phyloP scores from a whole-genome alignment of 2,113 vertebrate genomes.

The Uria lomvia region DNA sequence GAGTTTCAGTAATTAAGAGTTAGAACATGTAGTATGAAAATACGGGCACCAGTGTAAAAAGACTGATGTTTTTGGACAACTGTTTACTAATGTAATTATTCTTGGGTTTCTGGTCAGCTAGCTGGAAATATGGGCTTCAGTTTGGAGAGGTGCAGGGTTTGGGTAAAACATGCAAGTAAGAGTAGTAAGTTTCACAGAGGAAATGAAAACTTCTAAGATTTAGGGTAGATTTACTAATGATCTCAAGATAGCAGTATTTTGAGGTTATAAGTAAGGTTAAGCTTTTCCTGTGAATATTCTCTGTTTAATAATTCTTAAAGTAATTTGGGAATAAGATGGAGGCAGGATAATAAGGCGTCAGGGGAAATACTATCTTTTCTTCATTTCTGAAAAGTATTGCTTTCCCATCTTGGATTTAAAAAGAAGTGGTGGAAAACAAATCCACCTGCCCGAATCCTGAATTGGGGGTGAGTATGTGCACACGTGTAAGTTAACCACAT shows the following conservation, averaged over 20 bases:
- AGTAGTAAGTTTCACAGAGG: not conserved
- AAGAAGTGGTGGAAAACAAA: not conserved
- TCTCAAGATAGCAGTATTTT: not conserved
- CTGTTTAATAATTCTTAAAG: not conserved
- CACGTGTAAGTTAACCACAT: not conserved
- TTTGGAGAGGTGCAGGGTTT: not conserved
- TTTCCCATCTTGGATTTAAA: not conserved
- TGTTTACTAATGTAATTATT: not conserved
- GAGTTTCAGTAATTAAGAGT: not conserved
- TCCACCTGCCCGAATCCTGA: not conserved
- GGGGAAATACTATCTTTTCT: not conserved
- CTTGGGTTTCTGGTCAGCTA: not conserved
- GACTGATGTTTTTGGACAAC: not conserved
- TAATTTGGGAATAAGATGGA: not conserved
- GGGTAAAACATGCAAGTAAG: not conserved
- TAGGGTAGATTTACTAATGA: not conserved
- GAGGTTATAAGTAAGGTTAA: not conserved
- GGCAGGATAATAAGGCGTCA: not conserved
- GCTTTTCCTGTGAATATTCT: not conserved
- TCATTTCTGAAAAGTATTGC: not conserved
- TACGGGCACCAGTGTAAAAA: not conserved
- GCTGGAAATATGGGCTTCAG: not conserved
- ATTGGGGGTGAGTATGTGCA: not conserved
- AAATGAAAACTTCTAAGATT: not conserved
- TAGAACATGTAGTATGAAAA: not conserved